A percentile compares a stretch with the other conserved stretches of the same genome.
phyloP scores from a whole-genome alignment of 2,888 invertebrate genomes.

The Parasteatoda lunata region DNA sequence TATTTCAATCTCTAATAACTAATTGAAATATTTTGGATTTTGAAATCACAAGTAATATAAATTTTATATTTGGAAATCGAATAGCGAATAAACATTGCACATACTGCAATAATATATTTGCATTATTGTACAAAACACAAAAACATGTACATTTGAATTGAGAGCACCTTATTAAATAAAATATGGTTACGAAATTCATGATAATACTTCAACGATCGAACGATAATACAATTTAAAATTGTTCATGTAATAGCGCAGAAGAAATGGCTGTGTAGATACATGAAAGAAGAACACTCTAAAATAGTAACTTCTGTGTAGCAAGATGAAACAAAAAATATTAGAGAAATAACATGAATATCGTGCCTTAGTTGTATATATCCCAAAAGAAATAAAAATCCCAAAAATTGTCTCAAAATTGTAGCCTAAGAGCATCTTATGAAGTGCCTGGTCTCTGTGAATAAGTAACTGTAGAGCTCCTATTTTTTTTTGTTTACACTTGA shows the following conservation, averaged over 20 bases:
- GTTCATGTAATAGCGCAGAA: background rate
- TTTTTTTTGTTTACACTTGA: no score
- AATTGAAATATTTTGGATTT: no score
- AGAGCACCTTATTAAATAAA: constrained; percentile 45
- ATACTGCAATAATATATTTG: constrained; percentile 18
- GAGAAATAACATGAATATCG: background rate
- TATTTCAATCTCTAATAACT: no score
- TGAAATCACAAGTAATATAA: no score
- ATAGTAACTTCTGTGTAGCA: background rate
- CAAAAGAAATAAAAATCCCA: background rate
- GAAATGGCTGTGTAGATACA: background rate
- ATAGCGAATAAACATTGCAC: constrained; percentile 23
- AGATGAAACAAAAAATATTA: background rate
- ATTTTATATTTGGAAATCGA: background rate
- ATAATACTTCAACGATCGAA: background rate
- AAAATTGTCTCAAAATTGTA: constrained; percentile 8
- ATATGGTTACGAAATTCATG: constrained; percentile 19
- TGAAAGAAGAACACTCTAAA: background rate
- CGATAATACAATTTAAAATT: background rate
- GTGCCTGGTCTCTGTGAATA: constrained; percentile 22
- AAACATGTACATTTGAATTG: constrained; percentile 22
- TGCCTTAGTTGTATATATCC: background rate
- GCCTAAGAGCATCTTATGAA: constrained; percentile 8
- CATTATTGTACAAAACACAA: constrained; percentile 12
- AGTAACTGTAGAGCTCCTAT: constrained; percentile 10